Percentiles rank a stretch among this genome's conserved stretches.
These are phyloP conservation scores for Luperina testacea DNA, from an alignment of 2,888 invertebrate genomes.

Conservation along the genomic window DNA sequence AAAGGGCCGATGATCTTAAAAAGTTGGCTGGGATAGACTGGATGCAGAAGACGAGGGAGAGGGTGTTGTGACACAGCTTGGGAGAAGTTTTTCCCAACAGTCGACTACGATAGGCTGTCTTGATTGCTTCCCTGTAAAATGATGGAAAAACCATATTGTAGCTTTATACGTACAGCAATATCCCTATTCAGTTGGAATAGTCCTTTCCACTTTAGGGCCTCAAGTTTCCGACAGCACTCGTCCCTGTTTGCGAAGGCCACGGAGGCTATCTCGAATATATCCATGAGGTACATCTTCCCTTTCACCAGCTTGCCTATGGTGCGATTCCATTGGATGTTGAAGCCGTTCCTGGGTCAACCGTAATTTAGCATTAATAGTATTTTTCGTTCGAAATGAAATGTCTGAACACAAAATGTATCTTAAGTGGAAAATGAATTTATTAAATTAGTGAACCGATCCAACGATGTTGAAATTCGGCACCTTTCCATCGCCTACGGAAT, in stretches of 20 bases:
- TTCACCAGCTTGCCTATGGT: constrained; percentile 93
- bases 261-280: constrained; percentile 96
- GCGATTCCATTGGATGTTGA: constrained; percentile 95
- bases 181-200: constrained; percentile 92
- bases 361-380: not conserved
- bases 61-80: not conserved
- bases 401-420: not conserved
- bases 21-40: too few relatives aligned
- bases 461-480: too few relatives aligned
- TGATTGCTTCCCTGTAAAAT: not conserved
- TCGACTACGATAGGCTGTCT: not conserved
- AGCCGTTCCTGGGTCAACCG: constrained; percentile 90
- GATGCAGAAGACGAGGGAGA: not conserved
- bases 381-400: not conserved
- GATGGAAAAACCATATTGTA: not conserved
- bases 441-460: not conserved
- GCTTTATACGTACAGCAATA: constrained; percentile 76
- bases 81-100: not conserved
- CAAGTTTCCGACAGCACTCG: constrained; percentile 94
- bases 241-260: constrained; percentile 96
- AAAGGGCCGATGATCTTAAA: too few relatives aligned
- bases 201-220: constrained; percentile 94
- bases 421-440: too few relatives aligned
- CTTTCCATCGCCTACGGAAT: too few relatives aligned
- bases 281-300: constrained; percentile 95